Evolutionary conservation across 2,113 vertebrate species (phyloP).

Genomic region (Eleginops maclovinus): DNA sequence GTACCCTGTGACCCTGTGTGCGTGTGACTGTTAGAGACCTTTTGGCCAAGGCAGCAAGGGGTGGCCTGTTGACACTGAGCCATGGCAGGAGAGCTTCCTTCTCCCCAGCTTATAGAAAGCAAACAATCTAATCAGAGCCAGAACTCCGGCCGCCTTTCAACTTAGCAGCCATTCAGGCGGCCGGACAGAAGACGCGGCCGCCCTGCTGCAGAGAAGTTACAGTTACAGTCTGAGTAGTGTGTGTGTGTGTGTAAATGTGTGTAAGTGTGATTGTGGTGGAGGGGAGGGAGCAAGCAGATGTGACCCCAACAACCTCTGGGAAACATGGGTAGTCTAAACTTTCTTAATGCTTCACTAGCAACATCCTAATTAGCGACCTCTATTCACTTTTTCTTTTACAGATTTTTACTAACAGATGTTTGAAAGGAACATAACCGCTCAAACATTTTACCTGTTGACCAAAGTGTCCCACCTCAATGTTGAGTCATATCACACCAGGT

Average conservation of each 20-base stretch:
- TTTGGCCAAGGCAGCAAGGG: constrained; percentile 42
- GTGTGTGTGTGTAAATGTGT: constrained; percentile 18
- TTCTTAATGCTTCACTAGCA: constrained; percentile 50
- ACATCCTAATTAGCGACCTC: constrained; percentile 26
- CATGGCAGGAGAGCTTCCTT: constrained; percentile 79
- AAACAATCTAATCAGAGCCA: constrained; percentile 84
- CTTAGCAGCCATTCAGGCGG: constrained; percentile 50
- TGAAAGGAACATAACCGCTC: neutral
- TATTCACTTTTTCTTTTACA: constrained; percentile 3
- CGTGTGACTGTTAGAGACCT: constrained; percentile 49
- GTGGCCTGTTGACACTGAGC: constrained; percentile 70
- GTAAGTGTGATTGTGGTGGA: too few species aligned
- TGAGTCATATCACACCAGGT: neutral
- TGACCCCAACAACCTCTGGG: constrained; percentile 56
- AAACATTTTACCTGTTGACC: neutral
- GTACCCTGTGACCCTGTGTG: constrained; percentile 35
- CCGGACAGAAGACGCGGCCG: constrained; percentile 17
- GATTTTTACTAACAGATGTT: neutral
- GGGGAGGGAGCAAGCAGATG: too few species aligned
- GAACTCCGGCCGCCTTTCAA: constrained; percentile 67
- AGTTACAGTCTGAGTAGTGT: constrained; percentile 33
- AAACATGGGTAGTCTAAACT: constrained; percentile 44
- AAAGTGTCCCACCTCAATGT: neutral
- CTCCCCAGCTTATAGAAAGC: constrained; percentile 75
- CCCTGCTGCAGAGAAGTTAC: constrained; percentile 44